phyloP scores from a whole-genome alignment of 1,140 invertebrate species.

The Drosophila azteca region DNA sequence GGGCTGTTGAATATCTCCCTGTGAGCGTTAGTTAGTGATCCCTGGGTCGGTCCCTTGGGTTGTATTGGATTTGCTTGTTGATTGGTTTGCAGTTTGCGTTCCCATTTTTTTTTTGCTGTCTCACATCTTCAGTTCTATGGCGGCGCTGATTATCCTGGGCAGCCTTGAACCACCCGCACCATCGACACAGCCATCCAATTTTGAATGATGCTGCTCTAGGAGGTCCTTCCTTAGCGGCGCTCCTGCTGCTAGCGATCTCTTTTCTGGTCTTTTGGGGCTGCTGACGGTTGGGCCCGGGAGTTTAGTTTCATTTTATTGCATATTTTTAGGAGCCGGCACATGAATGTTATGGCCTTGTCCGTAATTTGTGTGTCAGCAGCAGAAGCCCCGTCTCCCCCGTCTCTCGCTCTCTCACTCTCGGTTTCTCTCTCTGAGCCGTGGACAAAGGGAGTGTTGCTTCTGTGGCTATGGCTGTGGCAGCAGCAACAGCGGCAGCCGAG shows the following conservation, averaged over 20 bases:
- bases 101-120: constrained; percentile 4
- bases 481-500: constrained; percentile 37
- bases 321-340: constrained; percentile 71
- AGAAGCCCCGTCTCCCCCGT: constrained; percentile 8
- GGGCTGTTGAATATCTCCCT: not conserved
- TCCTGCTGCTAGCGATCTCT: constrained; percentile 1
- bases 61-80: constrained; percentile 78
- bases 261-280: constrained; percentile 34
- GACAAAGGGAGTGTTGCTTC: not conserved
- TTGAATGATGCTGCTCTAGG: not conserved
- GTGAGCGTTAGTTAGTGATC: constrained; percentile 64
- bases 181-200: not conserved
- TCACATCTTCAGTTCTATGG: constrained; percentile 35
- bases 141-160: constrained; percentile 45
- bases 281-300: constrained; percentile 37
- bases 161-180: not conserved
- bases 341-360: constrained; percentile 67
- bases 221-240: not conserved
- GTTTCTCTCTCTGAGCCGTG: not conserved
- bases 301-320: constrained; percentile 74
- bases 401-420: no score
- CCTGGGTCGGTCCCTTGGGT: constrained; percentile 55
- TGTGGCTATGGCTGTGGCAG: constrained; percentile 24
- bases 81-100: constrained; percentile 68
- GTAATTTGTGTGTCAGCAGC: constrained; percentile 75